Conservation (phyloP, 2,888 invertebrate species). For the Therioaphis trifolii region DNA sequence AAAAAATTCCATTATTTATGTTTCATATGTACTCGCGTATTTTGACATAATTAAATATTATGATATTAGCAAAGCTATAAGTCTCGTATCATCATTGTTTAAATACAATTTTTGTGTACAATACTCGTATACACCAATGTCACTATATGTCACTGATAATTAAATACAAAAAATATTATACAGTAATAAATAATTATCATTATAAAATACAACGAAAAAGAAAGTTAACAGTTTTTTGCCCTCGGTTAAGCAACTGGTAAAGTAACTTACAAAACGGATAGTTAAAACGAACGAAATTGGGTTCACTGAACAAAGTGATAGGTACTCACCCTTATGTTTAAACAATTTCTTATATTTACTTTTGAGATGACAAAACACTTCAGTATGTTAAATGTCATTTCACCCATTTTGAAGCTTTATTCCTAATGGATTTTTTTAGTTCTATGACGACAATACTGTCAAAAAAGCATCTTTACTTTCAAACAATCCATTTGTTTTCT, state of each 20-base stretch:
- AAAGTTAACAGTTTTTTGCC: not conserved
- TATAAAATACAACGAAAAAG: not conserved
- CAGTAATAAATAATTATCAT: too few species aligned
- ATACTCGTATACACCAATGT: too few species aligned
- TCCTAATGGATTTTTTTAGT: conserved; percentile 40
- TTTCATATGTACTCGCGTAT: too few species aligned
- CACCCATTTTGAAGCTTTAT: not conserved
- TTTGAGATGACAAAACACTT: conserved; percentile 18
- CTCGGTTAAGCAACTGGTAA: not conserved
- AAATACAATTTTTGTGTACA: too few species aligned
- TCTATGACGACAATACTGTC: not conserved
- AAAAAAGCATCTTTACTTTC: not conserved
- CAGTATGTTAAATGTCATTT: conserved; percentile 24
- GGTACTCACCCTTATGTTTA: not conserved
- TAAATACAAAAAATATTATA: too few species aligned
- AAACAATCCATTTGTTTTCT: not conserved
- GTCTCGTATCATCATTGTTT: too few species aligned
- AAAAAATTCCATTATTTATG: too few species aligned
- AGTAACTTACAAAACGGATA: not conserved
- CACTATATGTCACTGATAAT: too few species aligned
- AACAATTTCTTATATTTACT: conserved; percentile 34
- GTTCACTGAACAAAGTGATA: not conserved
- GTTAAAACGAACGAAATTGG: not conserved
- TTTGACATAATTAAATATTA: too few species aligned
- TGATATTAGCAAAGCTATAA: too few species aligned